Percentiles rank a stretch among this genome's conserved stretches.
phyloP scores from a whole-genome alignment of 2,113 vertebrate genomes.

The Anas platyrhynchos region DNA sequence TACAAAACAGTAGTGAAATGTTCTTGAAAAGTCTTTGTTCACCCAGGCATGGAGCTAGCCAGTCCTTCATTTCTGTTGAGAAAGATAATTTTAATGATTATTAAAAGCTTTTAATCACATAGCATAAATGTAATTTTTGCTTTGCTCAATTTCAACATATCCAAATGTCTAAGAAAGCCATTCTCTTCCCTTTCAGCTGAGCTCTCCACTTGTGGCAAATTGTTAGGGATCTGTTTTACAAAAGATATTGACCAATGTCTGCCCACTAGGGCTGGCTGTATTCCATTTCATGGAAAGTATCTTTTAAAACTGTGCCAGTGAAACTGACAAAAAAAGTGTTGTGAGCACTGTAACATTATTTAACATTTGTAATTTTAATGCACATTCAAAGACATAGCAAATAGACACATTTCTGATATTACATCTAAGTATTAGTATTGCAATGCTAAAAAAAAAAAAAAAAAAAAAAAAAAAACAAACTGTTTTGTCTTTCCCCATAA shows the following conservation, averaged over 20 bases:
- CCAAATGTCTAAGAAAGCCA: not conserved
- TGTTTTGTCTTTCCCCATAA: not conserved
- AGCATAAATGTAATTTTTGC: not conserved
- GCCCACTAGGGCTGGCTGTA: not conserved
- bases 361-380: not conserved
- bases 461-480: not conserved
- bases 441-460: not conserved
- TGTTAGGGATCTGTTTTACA: not conserved
- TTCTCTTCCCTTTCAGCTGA: not conserved
- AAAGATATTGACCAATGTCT: not conserved
- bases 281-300: not conserved
- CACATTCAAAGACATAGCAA: not conserved
- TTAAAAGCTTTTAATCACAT: not conserved
- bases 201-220: not conserved
- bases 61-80: not conserved
- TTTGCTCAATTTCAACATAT: not conserved
- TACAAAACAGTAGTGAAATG: conserved; percentile 14
- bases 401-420: not conserved
- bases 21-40: conserved; percentile 49
- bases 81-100: not conserved
- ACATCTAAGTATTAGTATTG: not conserved
- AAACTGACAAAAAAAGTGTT: not conserved
- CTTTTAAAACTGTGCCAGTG: not conserved
- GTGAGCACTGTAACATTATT: not conserved
- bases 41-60: not conserved